Base-by-base conservation (phyloP, 2,797 vertebrate species). In the Pempheris klunzingeri region DNA sequence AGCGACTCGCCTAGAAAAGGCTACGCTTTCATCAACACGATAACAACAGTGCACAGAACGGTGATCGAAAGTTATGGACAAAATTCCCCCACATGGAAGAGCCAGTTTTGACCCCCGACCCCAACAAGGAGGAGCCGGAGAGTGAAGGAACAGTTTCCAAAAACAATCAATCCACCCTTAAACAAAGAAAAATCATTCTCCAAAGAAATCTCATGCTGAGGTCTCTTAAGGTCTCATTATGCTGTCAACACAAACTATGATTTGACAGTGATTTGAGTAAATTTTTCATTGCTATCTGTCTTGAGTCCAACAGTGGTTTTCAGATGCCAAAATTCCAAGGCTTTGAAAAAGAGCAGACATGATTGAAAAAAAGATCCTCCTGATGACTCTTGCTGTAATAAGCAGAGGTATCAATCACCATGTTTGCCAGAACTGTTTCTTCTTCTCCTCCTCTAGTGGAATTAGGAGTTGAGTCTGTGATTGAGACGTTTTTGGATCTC, bases 181-280 rank as follows among this genome's bases (percentile, higher is more conserved):
- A 77, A 74, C 18, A 77, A 66, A 62, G 71, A 84, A 67, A 77
- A 75, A 82, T 68, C 54, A 34, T 71, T 82, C 79, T 72, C 64
- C 11, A 0, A 43, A 81, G 85, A 76, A 58, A 62, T 61, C 39
- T 47, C 47, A 55, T 36, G 58, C 84, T 81, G 81, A 63, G 57
- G 46, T 54, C 59, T 81, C 47, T 50, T 64, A 34, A 83, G 43
- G 67, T 81, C 80, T 83, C 74, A 81, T 86, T 80, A 84, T 64
- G 78, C 76, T 71, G 80, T 84, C 85, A 83, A 67, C 72, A 47
- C 38, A 20, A 76, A 62, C 52, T 46, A n/a, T n/a, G n/a, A n/a
- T n/a, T n/a, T n/a, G n/a, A 12, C 17, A 12, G 20, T 47, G 61
- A 59, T 66, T 66, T 73, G 28, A 80, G 81, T 69, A 47, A 3